Percentiles rank a stretch among this genome's conserved stretches.
phyloP scores from a whole-genome alignment of 2,888 invertebrate species.

The Volucella inanis region DNA sequence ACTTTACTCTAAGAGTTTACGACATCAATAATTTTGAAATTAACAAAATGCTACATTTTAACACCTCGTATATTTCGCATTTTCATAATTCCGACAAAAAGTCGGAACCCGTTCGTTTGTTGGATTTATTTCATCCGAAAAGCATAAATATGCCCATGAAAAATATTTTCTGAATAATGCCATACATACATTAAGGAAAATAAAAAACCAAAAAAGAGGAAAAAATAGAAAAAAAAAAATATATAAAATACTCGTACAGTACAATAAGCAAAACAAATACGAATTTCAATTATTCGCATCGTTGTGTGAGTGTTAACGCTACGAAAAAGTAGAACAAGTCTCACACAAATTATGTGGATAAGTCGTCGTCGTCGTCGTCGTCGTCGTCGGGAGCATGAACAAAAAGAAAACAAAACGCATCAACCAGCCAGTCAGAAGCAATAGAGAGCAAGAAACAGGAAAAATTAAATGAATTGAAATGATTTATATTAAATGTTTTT shows the following conservation, averaged over 20 bases:
- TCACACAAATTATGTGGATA: slow-evolving; percentile 40
- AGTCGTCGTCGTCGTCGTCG: neutral
- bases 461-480: slow-evolving; percentile 23
- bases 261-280: slow-evolving; percentile 57
- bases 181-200: slow-evolving; percentile 53
- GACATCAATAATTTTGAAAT: slow-evolving; percentile 39
- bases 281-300: slow-evolving; percentile 60
- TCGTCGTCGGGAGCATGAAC: neutral
- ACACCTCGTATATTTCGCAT: slow-evolving; percentile 24
- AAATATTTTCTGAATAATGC: slow-evolving; percentile 51
- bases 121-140: slow-evolving; percentile 56
- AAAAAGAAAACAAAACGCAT: slow-evolving; percentile 13
- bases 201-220: slow-evolving; percentile 16
- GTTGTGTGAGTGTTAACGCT: slow-evolving; percentile 49
- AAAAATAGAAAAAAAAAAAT: slow-evolving; percentile 18
- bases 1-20: neutral
- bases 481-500: slow-evolving; percentile 27
- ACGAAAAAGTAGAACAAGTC: slow-evolving; percentile 60
- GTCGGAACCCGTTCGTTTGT: slow-evolving; percentile 32
- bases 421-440: neutral
- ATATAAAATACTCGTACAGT: slow-evolving; percentile 29
- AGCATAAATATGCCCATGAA: slow-evolving; percentile 55
- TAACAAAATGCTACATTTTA: slow-evolving; percentile 38
- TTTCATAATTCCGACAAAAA: neutral
- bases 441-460: neutral